Conservation (phyloP, 2,113 vertebrate species). For the Struthidea cinerea region DNA sequence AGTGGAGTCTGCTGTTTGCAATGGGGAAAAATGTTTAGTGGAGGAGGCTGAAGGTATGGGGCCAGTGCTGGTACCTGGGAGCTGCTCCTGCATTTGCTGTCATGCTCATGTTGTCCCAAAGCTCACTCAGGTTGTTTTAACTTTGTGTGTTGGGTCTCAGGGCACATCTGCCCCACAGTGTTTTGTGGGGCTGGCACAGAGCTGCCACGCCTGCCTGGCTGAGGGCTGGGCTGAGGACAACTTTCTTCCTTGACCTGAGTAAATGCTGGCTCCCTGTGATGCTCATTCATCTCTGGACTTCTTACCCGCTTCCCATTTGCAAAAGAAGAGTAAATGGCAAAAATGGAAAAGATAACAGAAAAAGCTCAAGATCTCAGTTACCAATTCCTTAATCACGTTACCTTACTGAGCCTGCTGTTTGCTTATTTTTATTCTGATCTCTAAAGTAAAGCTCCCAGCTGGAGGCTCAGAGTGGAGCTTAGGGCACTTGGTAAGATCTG, state of each 20-base stretch:
- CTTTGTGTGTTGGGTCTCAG: accelerated
- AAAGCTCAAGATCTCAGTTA: not conserved
- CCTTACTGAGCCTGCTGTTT: not conserved
- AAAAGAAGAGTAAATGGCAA: not conserved
- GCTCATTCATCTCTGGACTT: not conserved
- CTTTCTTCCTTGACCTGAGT: not conserved
- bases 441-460: not conserved
- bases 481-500: not conserved
- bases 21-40: not conserved
- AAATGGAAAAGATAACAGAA: not conserved
- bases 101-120: not conserved
- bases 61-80: not conserved
- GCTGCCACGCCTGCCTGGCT: not conserved
- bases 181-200: not conserved
- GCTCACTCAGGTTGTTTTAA: not conserved
- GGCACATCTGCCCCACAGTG: not conserved
- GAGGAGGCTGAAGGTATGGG: accelerated
- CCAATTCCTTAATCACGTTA: not conserved
- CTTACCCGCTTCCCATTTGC: not conserved
- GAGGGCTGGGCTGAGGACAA: not conserved
- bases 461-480: not conserved
- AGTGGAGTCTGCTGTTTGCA: not conserved
- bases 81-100: not conserved
- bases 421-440: not conserved
- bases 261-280: not conserved